A percentile compares a stretch with the other conserved stretches of the same genome.
Conservation (phyloP, 1,140 invertebrate genomes). For the Myzus persicae region DNA sequence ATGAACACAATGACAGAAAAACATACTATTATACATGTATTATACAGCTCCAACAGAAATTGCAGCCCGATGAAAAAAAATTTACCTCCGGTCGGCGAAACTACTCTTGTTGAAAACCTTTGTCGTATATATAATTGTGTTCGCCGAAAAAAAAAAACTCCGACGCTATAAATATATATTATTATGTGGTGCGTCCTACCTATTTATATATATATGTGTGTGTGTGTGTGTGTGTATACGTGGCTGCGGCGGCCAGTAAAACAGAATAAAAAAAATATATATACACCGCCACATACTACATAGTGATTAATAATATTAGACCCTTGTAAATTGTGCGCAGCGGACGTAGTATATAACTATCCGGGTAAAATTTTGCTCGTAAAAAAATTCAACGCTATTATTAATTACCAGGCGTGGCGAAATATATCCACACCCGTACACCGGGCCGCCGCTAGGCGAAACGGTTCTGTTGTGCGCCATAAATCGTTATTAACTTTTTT, state of each 20-base stretch:
- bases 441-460: background rate
- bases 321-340: background rate
- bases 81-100: background rate
- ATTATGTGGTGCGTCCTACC: background rate
- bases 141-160: background rate
- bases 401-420: background rate
- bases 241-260: background rate
- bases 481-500: constrained; percentile 13
- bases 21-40: too few relatives aligned
- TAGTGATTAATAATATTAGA: constrained; percentile 3
- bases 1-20: too few relatives aligned
- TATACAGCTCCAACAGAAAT: background rate
- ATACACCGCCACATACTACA: background rate
- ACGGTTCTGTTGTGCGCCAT: background rate
- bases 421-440: background rate
- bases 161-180: background rate
- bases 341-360: background rate
- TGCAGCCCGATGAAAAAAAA: background rate
- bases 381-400: background rate
- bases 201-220: background rate
- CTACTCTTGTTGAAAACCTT: constrained; percentile 13
- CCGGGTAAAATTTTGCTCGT: background rate
- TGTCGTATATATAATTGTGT: background rate
- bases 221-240: too few relatives aligned
- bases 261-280: background rate